These are phyloP conservation scores for Diloba caeruleocephala DNA, from an alignment of 2,888 invertebrate species.

Conservation along the genomic window DNA sequence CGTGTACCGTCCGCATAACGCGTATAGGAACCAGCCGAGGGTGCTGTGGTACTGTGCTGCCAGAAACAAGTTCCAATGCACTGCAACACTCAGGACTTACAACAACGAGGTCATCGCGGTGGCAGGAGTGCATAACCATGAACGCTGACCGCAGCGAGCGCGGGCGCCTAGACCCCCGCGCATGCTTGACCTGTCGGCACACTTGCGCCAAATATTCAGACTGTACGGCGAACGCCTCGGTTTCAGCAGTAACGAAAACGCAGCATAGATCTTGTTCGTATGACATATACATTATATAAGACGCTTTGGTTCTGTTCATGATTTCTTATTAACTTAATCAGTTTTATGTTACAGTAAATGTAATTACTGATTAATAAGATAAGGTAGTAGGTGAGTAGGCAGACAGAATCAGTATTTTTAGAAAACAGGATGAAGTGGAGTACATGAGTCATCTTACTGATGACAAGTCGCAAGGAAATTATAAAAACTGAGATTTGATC, in stretches of 20 bases:
- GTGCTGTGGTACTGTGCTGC: constrained; percentile 82
- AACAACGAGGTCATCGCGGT: constrained; percentile 74
- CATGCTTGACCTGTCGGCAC: constrained; percentile 44
- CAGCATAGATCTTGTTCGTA: constrained; percentile 3
- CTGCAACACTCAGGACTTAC: constrained; percentile 75
- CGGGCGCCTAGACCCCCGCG: constrained; percentile 49
- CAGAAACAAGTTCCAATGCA: constrained; percentile 75
- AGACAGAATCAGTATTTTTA: too few relatives aligned
- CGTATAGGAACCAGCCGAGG: constrained; percentile 79
- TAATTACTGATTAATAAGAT: too few relatives aligned
- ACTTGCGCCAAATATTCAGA: constrained; percentile 63
- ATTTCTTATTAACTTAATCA: too few relatives aligned
- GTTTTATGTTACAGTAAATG: too few relatives aligned
- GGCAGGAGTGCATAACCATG: constrained; percentile 75
- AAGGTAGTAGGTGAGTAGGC: too few relatives aligned
- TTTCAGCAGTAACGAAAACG: constrained; percentile 31
- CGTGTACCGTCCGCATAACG: constrained; percentile 81
- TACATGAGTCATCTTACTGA: too few relatives aligned
- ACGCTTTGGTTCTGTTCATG: neutral
- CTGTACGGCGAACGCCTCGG: constrained; percentile 67
- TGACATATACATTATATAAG: neutral
- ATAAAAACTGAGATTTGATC: too few relatives aligned
- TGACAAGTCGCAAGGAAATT: too few relatives aligned
- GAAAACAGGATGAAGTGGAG: too few relatives aligned
- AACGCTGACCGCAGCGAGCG: constrained; percentile 64